Conservation (phyloP, 2,888 invertebrate genomes). For the Pseudococcus jackbeardsleyi region DNA sequence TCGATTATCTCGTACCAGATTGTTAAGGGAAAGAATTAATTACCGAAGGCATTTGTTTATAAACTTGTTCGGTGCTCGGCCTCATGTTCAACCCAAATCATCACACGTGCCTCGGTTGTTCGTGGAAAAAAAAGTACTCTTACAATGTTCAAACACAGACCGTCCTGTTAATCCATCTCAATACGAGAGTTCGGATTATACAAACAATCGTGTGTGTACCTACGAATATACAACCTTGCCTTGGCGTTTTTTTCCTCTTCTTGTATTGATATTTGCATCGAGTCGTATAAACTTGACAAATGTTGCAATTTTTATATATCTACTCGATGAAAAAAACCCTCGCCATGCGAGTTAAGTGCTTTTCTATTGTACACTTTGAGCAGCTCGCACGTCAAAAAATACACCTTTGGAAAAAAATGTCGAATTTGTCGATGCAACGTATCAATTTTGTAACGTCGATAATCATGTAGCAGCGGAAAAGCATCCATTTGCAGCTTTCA, state of each 20-base stretch:
- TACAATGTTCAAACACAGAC: not conserved
- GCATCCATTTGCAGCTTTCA: constrained; percentile 42
- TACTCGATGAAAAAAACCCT: not conserved
- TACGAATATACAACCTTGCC: not conserved
- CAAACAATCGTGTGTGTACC: not conserved
- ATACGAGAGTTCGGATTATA: no score
- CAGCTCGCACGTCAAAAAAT: not conserved
- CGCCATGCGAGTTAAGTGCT: constrained; percentile 25
- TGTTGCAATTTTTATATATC: not conserved
- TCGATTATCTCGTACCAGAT: constrained; percentile 8
- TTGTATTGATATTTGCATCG: constrained; percentile 3
- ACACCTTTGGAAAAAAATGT: constrained; percentile 13
- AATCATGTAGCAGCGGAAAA: constrained; percentile 35
- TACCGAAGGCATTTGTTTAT: not conserved
- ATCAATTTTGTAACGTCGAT: constrained; percentile 15
- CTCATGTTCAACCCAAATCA: not conserved
- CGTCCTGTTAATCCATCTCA: no score
- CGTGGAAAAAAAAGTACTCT: not conserved
- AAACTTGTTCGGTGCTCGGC: not conserved
- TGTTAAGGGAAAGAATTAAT: constrained; percentile 1
- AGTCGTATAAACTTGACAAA: constrained; percentile 18
- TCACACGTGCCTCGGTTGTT: not conserved
- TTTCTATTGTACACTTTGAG: not conserved
- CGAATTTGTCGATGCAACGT: constrained; percentile 44
- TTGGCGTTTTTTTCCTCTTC: not conserved